Conservation (phyloP, 2,888 invertebrate species). For the Cephus pulcher region DNA sequence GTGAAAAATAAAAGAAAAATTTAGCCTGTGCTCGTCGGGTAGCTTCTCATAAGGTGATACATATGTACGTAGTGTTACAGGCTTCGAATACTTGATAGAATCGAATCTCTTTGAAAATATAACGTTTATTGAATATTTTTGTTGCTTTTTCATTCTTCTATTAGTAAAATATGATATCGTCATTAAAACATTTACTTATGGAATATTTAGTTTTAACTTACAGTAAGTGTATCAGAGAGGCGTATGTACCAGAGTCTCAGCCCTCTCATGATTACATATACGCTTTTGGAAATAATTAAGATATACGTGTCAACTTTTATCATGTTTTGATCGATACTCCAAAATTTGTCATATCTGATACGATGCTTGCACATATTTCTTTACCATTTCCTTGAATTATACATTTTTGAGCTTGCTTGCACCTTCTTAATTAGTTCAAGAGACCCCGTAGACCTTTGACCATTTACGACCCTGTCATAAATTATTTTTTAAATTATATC, state of each 20-base stretch:
- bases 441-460: not conserved
- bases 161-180: slow-evolving; percentile 30
- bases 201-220: not conserved
- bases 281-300: not conserved
- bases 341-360: not conserved
- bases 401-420: not conserved
- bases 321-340: not conserved
- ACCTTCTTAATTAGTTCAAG: not conserved
- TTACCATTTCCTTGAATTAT: not conserved
- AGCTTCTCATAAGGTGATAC: not conserved
- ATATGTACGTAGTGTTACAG: not conserved
- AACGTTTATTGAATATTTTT: slow-evolving; percentile 44
- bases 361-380: not conserved
- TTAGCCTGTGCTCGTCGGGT: not conserved
- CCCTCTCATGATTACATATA: not conserved
- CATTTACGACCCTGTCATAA: not conserved
- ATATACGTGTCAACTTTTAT: not conserved
- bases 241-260: not conserved
- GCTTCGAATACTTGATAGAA: not conserved
- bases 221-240: not conserved
- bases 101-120: slow-evolving; percentile 39
- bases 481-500: not conserved
- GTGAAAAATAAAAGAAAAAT: not conserved
- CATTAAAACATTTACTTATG: slow-evolving; percentile 7
- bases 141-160: slow-evolving; percentile 17